Percentiles rank a stretch among this genome's conserved stretches.
phyloP scores from a whole-genome alignment of 2,797 vertebrate species.

The Meriones psammophilus region DNA sequence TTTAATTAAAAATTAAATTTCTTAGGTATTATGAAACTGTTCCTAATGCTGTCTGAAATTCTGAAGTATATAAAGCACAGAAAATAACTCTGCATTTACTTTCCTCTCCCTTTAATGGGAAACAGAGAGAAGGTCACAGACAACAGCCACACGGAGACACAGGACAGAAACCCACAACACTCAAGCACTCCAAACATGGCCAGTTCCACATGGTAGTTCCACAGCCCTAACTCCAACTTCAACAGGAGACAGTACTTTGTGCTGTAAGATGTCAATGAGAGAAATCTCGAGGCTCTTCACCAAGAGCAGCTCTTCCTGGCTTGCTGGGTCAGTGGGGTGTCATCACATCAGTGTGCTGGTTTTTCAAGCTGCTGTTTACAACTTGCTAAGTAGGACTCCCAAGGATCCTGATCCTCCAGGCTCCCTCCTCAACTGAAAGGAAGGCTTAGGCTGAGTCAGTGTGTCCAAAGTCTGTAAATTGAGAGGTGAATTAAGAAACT shows the following conservation, averaged over 20 bases:
- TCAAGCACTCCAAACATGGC: fast-evolving
- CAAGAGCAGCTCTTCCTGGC: background rate
- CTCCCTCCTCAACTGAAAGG: background rate
- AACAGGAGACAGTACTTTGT: background rate
- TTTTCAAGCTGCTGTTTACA: background rate
- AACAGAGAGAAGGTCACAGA: background rate
- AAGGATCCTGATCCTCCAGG: background rate
- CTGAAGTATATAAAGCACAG: background rate
- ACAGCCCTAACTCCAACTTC: background rate
- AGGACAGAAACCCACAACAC: too few species aligned
- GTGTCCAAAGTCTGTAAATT: background rate
- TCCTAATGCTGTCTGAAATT: background rate
- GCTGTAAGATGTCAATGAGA: background rate
- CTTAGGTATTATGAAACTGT: background rate
- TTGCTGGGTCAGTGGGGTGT: background rate
- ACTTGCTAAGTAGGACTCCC: background rate
- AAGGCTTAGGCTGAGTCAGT: background rate
- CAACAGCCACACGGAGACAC: background rate
- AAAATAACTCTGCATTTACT: background rate
- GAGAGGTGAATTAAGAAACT: background rate
- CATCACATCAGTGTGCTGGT: background rate
- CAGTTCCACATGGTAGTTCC: too few species aligned
- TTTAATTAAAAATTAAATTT: background rate
- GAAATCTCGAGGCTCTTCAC: background rate
- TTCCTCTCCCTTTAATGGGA: background rate